Conservation (phyloP, 37 sponge, comb jelly and placozoan species). For the Eunapius fragilis region DNA sequence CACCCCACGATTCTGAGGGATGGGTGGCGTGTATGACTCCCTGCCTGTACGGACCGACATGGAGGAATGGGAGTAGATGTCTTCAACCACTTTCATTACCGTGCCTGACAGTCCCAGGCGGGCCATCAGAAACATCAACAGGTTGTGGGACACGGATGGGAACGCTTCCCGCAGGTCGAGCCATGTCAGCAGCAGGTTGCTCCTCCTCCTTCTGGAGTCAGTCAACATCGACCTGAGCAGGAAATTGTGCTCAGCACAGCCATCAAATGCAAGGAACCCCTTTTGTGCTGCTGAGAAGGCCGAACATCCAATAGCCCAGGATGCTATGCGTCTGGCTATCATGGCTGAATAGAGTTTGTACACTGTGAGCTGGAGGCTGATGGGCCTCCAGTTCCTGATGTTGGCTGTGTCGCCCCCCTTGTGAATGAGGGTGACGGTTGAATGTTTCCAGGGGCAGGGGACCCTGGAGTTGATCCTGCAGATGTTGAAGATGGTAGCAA, state of each 20-base stretch:
- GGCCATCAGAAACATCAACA: background rate
- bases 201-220: no score
- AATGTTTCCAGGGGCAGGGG: constrained; percentile 30
- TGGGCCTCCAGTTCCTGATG: no score
- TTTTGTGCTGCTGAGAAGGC: constrained; percentile 22
- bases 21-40: no score
- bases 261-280: constrained; percentile 49
- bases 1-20: no score
- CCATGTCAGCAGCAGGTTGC: no score
- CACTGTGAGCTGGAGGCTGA: constrained; percentile 39
- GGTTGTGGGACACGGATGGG: constrained; percentile 31
- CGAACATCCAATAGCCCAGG: constrained; percentile 15
- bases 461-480: constrained; percentile 10
- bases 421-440: constrained; percentile 22
- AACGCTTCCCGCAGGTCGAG: no score
- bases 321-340: constrained; percentile 34
- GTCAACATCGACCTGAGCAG: no score
- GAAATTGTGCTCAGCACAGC: constrained; percentile 43
- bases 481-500: no score
- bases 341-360: constrained; percentile 44
- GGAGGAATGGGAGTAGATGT: constrained; percentile 32
- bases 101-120: no score
- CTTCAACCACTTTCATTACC: constrained; percentile 1
- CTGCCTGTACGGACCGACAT: no score
- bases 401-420: no score